These are phyloP conservation scores for Chaitophorus viminalis DNA, from an alignment of 2,888 invertebrate species.

Conservation along the genomic window DNA sequence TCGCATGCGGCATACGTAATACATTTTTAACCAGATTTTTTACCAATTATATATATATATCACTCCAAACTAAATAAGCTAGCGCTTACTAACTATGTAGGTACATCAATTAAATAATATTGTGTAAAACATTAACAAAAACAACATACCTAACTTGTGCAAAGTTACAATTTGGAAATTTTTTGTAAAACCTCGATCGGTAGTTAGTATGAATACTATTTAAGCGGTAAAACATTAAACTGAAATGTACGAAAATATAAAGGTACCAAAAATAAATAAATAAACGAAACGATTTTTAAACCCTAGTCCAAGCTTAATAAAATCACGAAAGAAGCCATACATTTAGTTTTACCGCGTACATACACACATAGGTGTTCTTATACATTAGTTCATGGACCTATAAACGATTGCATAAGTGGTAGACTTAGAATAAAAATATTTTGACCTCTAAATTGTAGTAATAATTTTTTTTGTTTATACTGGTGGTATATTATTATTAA, in stretches of 20 bases:
- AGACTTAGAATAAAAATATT: not conserved
- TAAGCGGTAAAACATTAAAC: not conserved
- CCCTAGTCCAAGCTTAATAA: constrained; percentile 48
- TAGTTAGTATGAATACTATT: not conserved
- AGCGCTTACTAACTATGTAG: no score
- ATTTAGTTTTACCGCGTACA: not conserved
- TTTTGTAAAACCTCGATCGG: not conserved
- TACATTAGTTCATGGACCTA: not conserved
- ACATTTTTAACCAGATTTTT: no score
- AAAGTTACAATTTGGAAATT: not conserved
- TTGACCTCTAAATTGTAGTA: not conserved
- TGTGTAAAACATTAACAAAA: not conserved
- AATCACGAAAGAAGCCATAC: constrained; percentile 24
- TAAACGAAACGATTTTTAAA: constrained; percentile 9
- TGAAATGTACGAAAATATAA: not conserved
- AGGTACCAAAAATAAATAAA: no score
- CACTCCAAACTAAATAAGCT: no score
- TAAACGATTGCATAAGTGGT: not conserved
- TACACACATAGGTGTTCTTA: not conserved
- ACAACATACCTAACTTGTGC: not conserved
- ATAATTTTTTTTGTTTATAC: not conserved
- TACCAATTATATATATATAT: no score
- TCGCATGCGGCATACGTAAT: no score
- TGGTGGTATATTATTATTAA: no score
- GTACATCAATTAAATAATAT: no score